Evolutionary conservation across 2,797 vertebrate species (phyloP), one percentile per base, ranked within the genome.

Genomic region (Sebastes taczanowskii): DNA sequence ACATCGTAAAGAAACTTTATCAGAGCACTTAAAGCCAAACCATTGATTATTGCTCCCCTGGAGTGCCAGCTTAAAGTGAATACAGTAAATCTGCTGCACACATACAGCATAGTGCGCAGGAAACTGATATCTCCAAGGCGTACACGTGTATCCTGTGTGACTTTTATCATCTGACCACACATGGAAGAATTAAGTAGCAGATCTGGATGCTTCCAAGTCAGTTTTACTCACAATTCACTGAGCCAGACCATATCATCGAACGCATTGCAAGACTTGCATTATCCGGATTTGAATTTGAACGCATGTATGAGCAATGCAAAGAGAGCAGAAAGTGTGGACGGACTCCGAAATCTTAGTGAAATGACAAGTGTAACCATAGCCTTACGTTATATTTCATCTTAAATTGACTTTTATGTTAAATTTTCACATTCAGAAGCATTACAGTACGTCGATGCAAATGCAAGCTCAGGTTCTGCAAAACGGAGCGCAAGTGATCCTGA

Each of bases 191-290:
- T 30, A 80, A 87, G 92, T 92, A 91, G 89, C 92, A 90, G 85
- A 91, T 89, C 85, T 88, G 80, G 87, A 90, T 86, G 88, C 93
- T 94, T 92, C 91, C 90, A 1, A 83, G 77, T 87, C 79, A 23
- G 7, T 82, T 85, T 81, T 52, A 75, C 85, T 78, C 78, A 86
- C 75, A 69, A 18, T 53, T 81, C 34, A 82, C 78, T 82, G 86
- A 90, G 86, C 91, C 85, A 86, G 81, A 77, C 72, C 64, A 49
- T 49, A 66, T 76, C 35, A 74, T 22, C n/a, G 20, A 53, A 76
- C 22, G 62, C 77, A 71, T 23, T 29, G 56, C 58, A 30, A 74
- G 32, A 80, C 79, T 66, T 64, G 78, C 78, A 56, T 53, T 60
- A 20, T 65, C 76, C 68, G 68, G 66, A 84, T 77, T 64, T 72